A percentile compares a stretch with the other conserved stretches of the same genome.
Conservation (phyloP, 1,140 invertebrate genomes). For the Drosophila punjabiensis region DNA sequence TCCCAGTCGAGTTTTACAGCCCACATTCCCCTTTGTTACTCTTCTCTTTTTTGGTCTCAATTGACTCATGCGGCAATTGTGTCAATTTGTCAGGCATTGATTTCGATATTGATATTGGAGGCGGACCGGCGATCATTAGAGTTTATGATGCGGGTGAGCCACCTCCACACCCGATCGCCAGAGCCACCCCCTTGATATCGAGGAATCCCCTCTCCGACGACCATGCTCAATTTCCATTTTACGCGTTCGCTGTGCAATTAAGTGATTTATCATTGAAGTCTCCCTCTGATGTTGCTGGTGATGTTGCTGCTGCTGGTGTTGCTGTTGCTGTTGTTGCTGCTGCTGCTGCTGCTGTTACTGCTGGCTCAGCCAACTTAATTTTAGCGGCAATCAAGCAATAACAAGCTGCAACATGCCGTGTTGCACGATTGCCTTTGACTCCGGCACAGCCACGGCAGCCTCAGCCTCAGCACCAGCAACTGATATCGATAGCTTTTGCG, state of each 20-base stretch:
- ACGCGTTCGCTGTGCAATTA: conserved; percentile 79
- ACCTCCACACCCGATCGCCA: background rate
- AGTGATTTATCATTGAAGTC: conserved; percentile 83
- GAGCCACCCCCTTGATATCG: conserved; percentile 4
- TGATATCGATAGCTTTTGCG: conserved; percentile 80
- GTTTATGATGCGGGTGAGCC: conserved; percentile 75
- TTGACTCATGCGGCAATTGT: conserved; percentile 81
- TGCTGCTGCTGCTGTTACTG: conserved; percentile 42
- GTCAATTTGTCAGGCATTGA: conserved; percentile 79
- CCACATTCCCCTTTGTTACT: background rate
- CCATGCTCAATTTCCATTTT: conserved; percentile 83
- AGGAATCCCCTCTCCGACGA: background rate
- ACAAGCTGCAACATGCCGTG: conserved; percentile 83
- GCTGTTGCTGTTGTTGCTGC: conserved; percentile 24
- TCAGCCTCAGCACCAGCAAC: conserved; percentile 52
- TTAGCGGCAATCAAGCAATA: conserved; percentile 84
- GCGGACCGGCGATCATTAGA: conserved; percentile 64
- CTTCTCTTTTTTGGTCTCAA: conserved; percentile 49
- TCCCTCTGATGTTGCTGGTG: conserved; percentile 57
- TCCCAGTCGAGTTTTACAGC: background rate
- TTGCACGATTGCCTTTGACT: conserved; percentile 83
- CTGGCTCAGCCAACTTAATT: conserved; percentile 79
- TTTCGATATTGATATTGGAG: conserved; percentile 70
- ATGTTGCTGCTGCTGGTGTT: conserved; percentile 29
- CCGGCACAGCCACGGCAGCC: conserved; percentile 47